phyloP scores from a whole-genome alignment of 1,140 invertebrate genomes.

The Micrasema minimum region DNA sequence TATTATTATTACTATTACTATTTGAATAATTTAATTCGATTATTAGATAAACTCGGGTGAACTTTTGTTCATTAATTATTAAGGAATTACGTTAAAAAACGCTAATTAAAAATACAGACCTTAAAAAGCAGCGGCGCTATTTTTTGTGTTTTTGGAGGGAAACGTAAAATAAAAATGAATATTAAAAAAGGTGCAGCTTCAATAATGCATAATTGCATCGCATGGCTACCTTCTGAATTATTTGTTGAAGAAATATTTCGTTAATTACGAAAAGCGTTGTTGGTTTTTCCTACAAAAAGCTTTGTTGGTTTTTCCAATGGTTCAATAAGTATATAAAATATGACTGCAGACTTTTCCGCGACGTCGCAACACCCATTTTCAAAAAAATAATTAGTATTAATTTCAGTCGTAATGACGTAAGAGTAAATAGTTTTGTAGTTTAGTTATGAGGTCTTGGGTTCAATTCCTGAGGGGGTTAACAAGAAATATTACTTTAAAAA shows the following conservation, averaged over 20 bases:
- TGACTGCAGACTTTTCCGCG: background rate
- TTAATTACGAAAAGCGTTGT: conserved; percentile 15
- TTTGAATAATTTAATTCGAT: too few relatives aligned
- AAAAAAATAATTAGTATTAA: background rate
- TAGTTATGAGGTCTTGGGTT: too few relatives aligned
- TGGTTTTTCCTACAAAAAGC: background rate
- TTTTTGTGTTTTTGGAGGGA: background rate
- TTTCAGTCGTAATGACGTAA: too few relatives aligned
- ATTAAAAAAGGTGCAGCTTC: conserved; percentile 1
- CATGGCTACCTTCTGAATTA: conserved; percentile 19
- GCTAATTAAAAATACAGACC: background rate
- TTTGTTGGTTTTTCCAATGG: conserved; percentile 8
- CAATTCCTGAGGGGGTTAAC: too few relatives aligned
- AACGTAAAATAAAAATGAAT: background rate
- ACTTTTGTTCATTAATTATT: background rate
- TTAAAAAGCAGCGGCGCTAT: background rate
- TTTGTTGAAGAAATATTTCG: conserved; percentile 13
- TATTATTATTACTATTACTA: too few relatives aligned
- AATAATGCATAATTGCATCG: conserved; percentile 3
- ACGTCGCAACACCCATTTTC: background rate
- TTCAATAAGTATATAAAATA: background rate
- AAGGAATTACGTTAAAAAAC: background rate
- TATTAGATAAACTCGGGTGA: background rate
- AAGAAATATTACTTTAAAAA: too few relatives aligned
- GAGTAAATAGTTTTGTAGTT: too few relatives aligned